Evolutionary conservation across 2,113 vertebrate genomes (phyloP), one percentile per base, ranked within the genome.

Genomic region (Ophiodon elongatus): DNA sequence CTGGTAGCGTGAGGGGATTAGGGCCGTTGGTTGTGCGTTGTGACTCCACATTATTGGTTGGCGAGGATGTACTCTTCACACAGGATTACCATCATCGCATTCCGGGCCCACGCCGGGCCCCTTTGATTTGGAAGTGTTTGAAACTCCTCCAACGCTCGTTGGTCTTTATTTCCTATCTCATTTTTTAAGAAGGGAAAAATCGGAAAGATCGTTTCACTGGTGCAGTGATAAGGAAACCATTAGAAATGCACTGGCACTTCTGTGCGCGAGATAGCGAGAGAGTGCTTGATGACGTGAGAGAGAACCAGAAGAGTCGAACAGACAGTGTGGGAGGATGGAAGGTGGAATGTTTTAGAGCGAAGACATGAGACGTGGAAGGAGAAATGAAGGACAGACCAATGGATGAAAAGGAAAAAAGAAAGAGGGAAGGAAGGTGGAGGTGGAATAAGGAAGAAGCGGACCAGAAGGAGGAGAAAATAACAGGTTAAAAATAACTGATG

Each of bases 41-140:
- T 6, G 77, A 85, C 73, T 88, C 64, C 39, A 76, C 76, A 31
- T 45, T 64, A 37, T 31, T 85, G 73, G 66, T 76, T 79, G 39
- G 57, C 11, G 82, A 81, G 73, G 73, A 87, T 83, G 79, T 88
- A 33, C 85, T 83, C 73, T 84, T 84, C 82, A 86, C 79, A 79
- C 83, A 66, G 87, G 85, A 91, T 93, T 90, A 92, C 57, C 73
- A 50, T 83, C 78, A 85, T 56, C 15, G 33, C 88, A 52, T 6
- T 66, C 62, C 45, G 76, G 29, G 73, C 84, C 90, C 89, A 93
- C 81, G 84, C 88, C 80, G 69, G 17, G 59, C 35, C 65, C 21
- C 84, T 90, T 87, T 90, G 66, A 93, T 89, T 77, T 80, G 45
- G 29, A 50, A 75, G 62, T 11, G 83, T 88, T 80, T 90, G 80